A percentile compares a stretch with the other conserved stretches of the same genome.
Conservation (phyloP, 2,797 vertebrate genomes). For the Xiphorhynchus erythropygius region DNA sequence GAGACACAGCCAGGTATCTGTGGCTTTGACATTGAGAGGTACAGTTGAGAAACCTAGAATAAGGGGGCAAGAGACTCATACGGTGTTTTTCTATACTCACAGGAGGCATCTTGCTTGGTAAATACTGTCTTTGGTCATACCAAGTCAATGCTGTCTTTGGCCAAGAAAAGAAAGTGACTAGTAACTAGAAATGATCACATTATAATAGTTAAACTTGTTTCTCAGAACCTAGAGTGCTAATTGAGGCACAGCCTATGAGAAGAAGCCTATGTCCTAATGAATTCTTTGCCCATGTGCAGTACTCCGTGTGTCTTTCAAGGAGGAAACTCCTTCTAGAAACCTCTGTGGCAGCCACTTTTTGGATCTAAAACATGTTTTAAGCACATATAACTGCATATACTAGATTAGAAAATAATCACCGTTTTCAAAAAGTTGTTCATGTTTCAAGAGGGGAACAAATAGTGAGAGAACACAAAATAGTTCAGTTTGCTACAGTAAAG, state of each 20-base stretch:
- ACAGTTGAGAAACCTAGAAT: neutral
- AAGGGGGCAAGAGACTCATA: neutral
- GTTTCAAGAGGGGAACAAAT: neutral
- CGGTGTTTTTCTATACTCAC: neutral
- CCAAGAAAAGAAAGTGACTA: neutral
- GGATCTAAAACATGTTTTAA: neutral
- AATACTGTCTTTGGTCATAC: neutral
- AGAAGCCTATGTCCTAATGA: neutral
- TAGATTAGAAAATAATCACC: neutral
- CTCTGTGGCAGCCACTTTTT: neutral
- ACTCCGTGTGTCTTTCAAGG: neutral
- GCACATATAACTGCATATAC: neutral
- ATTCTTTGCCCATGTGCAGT: neutral
- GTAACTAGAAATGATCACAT: neutral
- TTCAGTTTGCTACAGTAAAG: neutral
- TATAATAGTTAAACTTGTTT: neutral
- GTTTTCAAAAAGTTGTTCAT: neutral
- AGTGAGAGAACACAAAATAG: neutral
- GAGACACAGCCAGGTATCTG: constrained; percentile 29
- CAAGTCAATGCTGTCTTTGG: neutral
- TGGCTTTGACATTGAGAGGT: neutral
- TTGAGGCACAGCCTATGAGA: neutral
- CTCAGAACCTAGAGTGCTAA: neutral
- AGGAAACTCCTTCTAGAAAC: neutral
- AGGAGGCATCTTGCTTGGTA: neutral